Conservation (phyloP, 2,888 invertebrate genomes). For the Polia nebulosa region DNA sequence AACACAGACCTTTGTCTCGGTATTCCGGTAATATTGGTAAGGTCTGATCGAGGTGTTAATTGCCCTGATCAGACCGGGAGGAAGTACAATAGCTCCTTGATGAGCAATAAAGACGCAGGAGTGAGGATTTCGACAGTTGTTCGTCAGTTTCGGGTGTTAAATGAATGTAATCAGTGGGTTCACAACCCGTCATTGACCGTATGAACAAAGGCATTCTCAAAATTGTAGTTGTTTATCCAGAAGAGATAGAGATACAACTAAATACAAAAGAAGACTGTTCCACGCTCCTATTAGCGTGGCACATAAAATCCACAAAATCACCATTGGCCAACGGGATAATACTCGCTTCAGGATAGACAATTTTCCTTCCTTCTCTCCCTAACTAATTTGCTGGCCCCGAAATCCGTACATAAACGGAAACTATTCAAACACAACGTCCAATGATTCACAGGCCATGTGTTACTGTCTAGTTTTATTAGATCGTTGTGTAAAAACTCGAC, state of each 20-base stretch:
- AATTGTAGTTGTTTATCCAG: background rate
- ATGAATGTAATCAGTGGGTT: background rate
- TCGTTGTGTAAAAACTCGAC: slow-evolving; percentile 66
- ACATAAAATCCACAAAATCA: background rate
- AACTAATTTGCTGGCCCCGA: slow-evolving; percentile 16
- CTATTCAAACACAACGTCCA: slow-evolving; percentile 60
- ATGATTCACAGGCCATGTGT: slow-evolving; percentile 66
- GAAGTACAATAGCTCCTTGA: slow-evolving; percentile 34
- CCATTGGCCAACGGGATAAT: background rate
- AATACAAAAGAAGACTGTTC: too few relatives aligned
- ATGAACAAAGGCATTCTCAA: slow-evolving; percentile 10
- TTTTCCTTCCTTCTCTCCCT: slow-evolving; percentile 14
- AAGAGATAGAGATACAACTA: background rate
- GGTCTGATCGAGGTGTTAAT: slow-evolving; percentile 45
- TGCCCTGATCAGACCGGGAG: slow-evolving; percentile 5
- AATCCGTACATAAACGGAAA: slow-evolving; percentile 63
- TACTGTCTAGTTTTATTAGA: slow-evolving; percentile 64
- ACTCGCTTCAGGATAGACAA: background rate
- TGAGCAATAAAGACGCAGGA: slow-evolving; percentile 23
- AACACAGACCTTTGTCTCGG: slow-evolving; percentile 20
- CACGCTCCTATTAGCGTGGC: too few relatives aligned
- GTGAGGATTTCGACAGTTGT: slow-evolving; percentile 13
- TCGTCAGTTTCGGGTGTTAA: slow-evolving; percentile 14
- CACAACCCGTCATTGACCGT: background rate
- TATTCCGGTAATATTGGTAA: slow-evolving; percentile 4